These are phyloP conservation scores for Microctenopoma stevenorrisi DNA, from an alignment of 2,797 vertebrate genomes.

Conservation along the genomic window DNA sequence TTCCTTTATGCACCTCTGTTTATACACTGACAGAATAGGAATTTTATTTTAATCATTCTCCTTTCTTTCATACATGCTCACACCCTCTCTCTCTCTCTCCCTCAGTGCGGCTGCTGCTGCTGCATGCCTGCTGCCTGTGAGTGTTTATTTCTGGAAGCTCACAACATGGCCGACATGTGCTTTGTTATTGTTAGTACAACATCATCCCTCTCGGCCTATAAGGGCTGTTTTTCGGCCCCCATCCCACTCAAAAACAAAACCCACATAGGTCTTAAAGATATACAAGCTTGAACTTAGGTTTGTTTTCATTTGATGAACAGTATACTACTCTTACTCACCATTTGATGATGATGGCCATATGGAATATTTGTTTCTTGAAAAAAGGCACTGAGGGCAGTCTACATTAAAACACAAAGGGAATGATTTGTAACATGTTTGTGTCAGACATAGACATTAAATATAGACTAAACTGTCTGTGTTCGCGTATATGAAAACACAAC, in stretches of 20 bases:
- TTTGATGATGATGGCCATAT: conserved; percentile 98
- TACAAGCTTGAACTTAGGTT: neutral
- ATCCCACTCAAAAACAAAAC: conserved; percentile 22
- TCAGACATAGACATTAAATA: neutral
- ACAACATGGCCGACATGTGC: conserved; percentile 89
- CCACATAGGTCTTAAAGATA: conserved; percentile 17
- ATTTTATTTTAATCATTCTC: conserved; percentile 22
- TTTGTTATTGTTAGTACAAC: conserved; percentile 85
- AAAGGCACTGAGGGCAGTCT: conserved; percentile 98
- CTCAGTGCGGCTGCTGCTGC: conserved; percentile 49
- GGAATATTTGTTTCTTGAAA: conserved; percentile 99
- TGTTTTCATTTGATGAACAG: neutral
- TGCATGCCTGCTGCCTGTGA: conserved; percentile 68
- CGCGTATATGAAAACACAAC: neutral
- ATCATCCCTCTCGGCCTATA: conserved; percentile 62
- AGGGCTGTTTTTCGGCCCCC: conserved; percentile 28
- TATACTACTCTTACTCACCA: conserved; percentile 87
- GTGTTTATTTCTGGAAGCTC: conserved; percentile 87
- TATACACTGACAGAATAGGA: conserved; percentile 17
- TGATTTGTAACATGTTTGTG: conserved; percentile 5
- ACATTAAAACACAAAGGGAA: conserved; percentile 62
- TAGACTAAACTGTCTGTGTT: neutral
- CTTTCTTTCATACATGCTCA: conserved; percentile 1
- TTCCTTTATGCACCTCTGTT: conserved; percentile 15
- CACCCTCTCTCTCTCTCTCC: neutral